Percentiles rank a stretch among this genome's conserved stretches.
Evolutionary conservation across 2,888 invertebrate species (phyloP).

Genomic region (Spatulosminthurus flaviceps): DNA sequence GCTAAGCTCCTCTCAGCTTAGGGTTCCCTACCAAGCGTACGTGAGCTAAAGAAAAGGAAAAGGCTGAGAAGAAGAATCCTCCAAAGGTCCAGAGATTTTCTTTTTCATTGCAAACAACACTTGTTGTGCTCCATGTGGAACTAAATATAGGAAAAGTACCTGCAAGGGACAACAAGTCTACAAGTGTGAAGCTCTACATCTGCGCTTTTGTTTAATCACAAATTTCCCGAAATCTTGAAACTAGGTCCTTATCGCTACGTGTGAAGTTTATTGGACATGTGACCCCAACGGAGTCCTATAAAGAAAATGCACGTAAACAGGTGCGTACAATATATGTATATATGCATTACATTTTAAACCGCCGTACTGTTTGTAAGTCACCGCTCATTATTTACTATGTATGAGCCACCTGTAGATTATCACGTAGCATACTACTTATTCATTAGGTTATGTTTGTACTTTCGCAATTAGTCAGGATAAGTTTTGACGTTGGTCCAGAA

Average conservation of each 20-base stretch:
- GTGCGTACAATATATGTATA: too few species aligned
- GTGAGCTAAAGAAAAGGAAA: background rate
- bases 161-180: too few species aligned
- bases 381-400: background rate
- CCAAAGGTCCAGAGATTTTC: background rate
- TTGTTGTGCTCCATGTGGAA: too few species aligned
- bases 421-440: background rate
- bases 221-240: background rate
- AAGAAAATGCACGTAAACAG: background rate
- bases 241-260: slow-evolving; percentile 4
- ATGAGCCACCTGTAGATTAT: background rate
- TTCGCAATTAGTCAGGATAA: background rate
- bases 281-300: background rate
- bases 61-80: background rate
- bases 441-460: background rate
- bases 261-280: background rate
- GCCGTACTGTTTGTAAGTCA: background rate
- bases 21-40: background rate
- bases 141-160: too few species aligned
- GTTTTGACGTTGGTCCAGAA: background rate
- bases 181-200: slow-evolving; percentile 12
- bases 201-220: background rate
- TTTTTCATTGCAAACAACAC: background rate
- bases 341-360: too few species aligned
- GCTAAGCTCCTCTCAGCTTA: slow-evolving; percentile 7